Evolutionary conservation across 2,113 vertebrate species (phyloP).

Genomic region (Suncus etruscus): DNA sequence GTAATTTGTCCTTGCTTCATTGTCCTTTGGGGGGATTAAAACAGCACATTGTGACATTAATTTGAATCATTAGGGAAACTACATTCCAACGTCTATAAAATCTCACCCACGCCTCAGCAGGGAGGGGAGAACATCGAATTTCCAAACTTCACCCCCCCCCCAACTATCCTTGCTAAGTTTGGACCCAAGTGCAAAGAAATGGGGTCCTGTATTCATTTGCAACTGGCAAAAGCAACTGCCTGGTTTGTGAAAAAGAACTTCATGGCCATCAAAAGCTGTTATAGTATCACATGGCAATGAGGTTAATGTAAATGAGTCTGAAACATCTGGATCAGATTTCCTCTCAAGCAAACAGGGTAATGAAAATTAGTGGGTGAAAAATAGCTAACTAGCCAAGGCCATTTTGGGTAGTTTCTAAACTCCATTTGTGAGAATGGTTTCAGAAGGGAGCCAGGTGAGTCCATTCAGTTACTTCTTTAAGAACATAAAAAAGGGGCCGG

Average conservation of each 20-base stretch:
- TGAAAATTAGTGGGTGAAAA: conserved; percentile 68
- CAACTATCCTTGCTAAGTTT: conserved; percentile 52
- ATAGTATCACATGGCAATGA: conserved; percentile 63
- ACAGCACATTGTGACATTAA: background rate
- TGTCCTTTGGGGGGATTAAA: conserved; percentile 46
- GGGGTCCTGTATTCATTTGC: conserved; percentile 42
- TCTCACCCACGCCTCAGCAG: conserved; percentile 16
- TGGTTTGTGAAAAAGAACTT: conserved; percentile 67
- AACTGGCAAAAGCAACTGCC: conserved; percentile 57
- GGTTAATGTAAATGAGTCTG: conserved; percentile 74
- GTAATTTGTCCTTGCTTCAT: background rate
- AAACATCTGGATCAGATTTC: conserved; percentile 78
- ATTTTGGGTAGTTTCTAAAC: conserved; percentile 39
- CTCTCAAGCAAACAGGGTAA: conserved; percentile 60
- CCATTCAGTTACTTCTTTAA: background rate
- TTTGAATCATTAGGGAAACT: conserved; percentile 47
- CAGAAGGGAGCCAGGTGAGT: background rate
- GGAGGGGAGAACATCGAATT: background rate
- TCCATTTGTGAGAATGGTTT: background rate
- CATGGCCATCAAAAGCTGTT: conserved; percentile 72
- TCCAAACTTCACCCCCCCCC: conserved; percentile 62
- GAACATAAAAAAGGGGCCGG: too few species aligned
- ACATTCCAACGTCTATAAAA: conserved; percentile 63
- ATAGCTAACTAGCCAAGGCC: conserved; percentile 50
- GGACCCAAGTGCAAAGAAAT: conserved; percentile 54